These are phyloP conservation scores for Dendroctonus valens DNA, from an alignment of 1,140 invertebrate genomes.

Conservation along the genomic window DNA sequence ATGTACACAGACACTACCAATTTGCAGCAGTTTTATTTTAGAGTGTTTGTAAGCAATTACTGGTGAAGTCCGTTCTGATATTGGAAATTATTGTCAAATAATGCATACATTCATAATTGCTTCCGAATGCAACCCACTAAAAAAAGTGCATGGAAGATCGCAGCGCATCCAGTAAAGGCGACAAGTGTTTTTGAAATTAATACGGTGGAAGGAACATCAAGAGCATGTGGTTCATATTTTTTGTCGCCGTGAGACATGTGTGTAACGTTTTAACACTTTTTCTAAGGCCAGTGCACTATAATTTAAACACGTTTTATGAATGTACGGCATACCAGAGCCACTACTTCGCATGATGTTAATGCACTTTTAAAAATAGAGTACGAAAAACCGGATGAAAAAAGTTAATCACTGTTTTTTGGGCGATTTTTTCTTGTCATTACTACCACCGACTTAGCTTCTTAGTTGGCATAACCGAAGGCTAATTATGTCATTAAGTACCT, in stretches of 20 bases:
- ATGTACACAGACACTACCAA: too few relatives aligned
- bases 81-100: too few relatives aligned
- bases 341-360: conserved; percentile 25
- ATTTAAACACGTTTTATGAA: conserved; percentile 38
- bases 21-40: too few relatives aligned
- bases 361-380: conserved; percentile 33
- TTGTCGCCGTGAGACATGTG: conserved; percentile 42
- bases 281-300: conserved; percentile 40
- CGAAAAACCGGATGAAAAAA: conserved; percentile 33
- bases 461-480: too few relatives aligned
- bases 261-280: conserved; percentile 41
- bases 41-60: too few relatives aligned
- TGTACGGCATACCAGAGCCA: conserved; percentile 6
- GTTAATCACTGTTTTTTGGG: conserved; percentile 28
- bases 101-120: not conserved
- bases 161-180: conserved; percentile 12
- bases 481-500: too few relatives aligned
- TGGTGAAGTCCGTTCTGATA: too few relatives aligned
- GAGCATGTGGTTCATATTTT: conserved; percentile 42
- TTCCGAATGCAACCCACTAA: conserved; percentile 6
- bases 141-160: not conserved
- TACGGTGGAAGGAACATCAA: conserved; percentile 30
- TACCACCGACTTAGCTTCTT: too few relatives aligned
- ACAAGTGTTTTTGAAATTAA: conserved; percentile 45
- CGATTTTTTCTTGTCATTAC: too few relatives aligned